phyloP scores from a whole-genome alignment of 2,797 vertebrate genomes.

The Bovichtus diacanthus region DNA sequence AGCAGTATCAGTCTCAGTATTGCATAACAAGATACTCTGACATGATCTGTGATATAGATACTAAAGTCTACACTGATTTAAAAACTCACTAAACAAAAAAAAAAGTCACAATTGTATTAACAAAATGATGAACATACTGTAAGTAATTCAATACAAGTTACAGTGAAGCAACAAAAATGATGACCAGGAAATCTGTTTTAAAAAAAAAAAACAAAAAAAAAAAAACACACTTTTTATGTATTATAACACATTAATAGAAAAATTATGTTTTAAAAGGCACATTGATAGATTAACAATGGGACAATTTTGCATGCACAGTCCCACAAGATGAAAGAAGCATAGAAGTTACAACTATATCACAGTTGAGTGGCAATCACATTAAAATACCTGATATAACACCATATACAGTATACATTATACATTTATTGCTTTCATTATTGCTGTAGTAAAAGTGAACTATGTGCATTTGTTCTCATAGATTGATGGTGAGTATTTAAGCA shows the following conservation, averaged over 20 bases:
- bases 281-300: conserved; percentile 42
- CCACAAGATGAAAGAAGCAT: conserved; percentile 58
- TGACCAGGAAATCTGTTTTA: background rate
- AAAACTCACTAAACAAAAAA: background rate
- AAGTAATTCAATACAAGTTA: conserved; percentile 9
- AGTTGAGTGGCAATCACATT: conserved; percentile 57
- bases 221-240: conserved; percentile 2
- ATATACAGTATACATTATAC: conserved; percentile 51
- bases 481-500: conserved; percentile 55
- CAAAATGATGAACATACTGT: background rate
- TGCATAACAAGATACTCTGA: conserved; percentile 59
- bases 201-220: background rate
- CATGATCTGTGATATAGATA: conserved; percentile 16
- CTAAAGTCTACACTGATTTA: conserved; percentile 1
- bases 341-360: conserved; percentile 57
- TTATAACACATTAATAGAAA: conserved; percentile 31
- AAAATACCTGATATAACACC: conserved; percentile 63
- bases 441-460: conserved; percentile 73
- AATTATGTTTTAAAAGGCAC: conserved; percentile 66
- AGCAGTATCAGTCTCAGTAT: conserved; percentile 48
- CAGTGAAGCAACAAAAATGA: background rate
- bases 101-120: background rate
- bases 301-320: conserved; percentile 63
- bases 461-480: conserved; percentile 65
- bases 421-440: conserved; percentile 80